Evolutionary conservation across 2,797 vertebrate species (phyloP), one percentile per base, ranked within the genome.

Genomic region (Coilia nasus): DNA sequence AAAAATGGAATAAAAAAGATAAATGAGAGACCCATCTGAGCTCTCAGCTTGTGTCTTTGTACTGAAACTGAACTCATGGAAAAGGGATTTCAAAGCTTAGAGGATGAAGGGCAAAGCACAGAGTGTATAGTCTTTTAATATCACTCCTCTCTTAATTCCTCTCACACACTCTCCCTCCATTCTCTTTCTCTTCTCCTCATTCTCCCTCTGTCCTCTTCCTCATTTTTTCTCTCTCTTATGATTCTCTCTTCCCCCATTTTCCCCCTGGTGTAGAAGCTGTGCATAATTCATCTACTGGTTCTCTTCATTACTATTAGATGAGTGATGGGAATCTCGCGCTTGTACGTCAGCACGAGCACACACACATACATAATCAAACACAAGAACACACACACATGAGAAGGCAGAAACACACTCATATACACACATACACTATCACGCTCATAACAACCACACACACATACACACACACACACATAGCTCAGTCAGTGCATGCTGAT

Each of bases 21-120:
- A 82, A 75, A 80, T 28, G 81, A 82, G 85, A 82, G 59, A 25
- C 62, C 62, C 31, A 21, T 86, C 67, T 84, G 81, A 50, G 50
- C 7, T 54, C 2, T 60, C 82, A 81, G 83, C 87, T 84, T 88
- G 67, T 87, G 84, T 88, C 83, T 87, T 54, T 86, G 84, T 88
- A 75, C 87, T 87, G 86, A 83, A 82, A 83, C 82, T 80, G 82
- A n/a, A 82, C 81, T 12, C 67, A 64, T 56, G 81, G 41, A 10
- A 17, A 88, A 80, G 82, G 88, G 31, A 14, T 9, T 10, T 89
- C 85, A 88, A 90, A 87, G 89, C 81, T 1, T 60, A n/a, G n/a
- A 59, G 85, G 81, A 85, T 83, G 84, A 82, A 25, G 28, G 47
- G 46, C 59, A 75, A 84, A 75, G 15, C 28, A 86, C 60, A 86